Conservation (phyloP, 2,797 vertebrate genomes). For the Loris lydekkerianus region DNA sequence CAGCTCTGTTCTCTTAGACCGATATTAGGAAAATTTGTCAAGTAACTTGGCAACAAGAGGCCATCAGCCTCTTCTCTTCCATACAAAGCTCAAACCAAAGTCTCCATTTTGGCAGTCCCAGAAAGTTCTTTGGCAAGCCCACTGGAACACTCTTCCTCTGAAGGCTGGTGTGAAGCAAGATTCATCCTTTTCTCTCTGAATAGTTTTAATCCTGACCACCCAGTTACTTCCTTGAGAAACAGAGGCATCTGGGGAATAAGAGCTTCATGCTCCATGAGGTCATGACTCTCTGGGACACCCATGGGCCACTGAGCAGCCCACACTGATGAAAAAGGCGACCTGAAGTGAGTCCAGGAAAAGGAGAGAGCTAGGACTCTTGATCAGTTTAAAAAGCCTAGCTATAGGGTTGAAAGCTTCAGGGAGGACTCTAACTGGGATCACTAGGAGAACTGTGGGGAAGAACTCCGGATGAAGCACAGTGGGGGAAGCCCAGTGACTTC, state of each 20-base stretch:
- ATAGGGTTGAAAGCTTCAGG: not conserved
- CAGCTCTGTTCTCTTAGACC: not conserved
- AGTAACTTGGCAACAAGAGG: not conserved
- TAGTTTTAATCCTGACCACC: not conserved
- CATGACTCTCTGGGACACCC: not conserved
- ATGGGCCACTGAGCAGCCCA: not conserved
- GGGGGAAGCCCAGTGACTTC: not conserved
- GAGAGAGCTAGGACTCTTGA: not conserved
- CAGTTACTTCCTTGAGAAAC: not conserved
- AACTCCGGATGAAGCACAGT: not conserved
- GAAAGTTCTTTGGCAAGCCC: not conserved
- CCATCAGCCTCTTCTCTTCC: not conserved
- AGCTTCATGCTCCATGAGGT: not conserved
- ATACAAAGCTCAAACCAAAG: not conserved
- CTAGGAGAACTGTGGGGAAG: not conserved
- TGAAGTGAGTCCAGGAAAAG: not conserved
- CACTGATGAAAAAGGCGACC: not conserved
- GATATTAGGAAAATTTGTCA: not conserved
- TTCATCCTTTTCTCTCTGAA: conserved; percentile 15
- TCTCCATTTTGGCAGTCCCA: not conserved
- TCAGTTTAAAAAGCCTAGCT: not conserved
- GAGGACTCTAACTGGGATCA: not conserved
- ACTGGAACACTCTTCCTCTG: not conserved
- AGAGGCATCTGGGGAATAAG: not conserved
- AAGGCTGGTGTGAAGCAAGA: not conserved